Percentiles rank a stretch among this genome's conserved stretches.
phyloP scores from a whole-genome alignment of 1,140 invertebrate genomes.

The Cheumatopsyche charites region DNA sequence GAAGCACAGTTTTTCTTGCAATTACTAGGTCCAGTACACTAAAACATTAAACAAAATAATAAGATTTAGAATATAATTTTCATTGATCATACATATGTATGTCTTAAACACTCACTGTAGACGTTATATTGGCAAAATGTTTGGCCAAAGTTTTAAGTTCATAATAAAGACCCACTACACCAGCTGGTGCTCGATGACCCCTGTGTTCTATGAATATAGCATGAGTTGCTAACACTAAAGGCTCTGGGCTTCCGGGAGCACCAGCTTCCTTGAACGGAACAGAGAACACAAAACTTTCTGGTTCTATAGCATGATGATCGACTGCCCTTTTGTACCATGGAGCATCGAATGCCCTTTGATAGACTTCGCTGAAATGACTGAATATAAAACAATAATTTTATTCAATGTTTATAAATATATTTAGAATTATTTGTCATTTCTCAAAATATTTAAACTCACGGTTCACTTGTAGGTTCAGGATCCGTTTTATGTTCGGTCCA shows the following conservation, averaged over 20 bases:
- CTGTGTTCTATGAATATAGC: slow-evolving; percentile 87
- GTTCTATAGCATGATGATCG: slow-evolving; percentile 84
- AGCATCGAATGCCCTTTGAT: slow-evolving; percentile 85
- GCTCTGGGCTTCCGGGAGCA: slow-evolving; percentile 53
- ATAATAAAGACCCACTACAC: slow-evolving; percentile 88
- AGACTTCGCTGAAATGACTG: slow-evolving; percentile 82
- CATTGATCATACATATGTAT: background rate
- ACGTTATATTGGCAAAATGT: slow-evolving; percentile 86
- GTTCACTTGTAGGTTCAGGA: slow-evolving; percentile 65
- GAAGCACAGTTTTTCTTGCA: slow-evolving; percentile 86
- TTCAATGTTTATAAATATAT: background rate
- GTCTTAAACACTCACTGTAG: slow-evolving; percentile 71
- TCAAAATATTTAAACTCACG: slow-evolving; percentile 68
- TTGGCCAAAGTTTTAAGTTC: slow-evolving; percentile 78
- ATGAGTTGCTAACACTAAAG: slow-evolving; percentile 85
- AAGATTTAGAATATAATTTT: background rate
- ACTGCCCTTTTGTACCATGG: slow-evolving; percentile 93
- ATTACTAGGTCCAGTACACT: slow-evolving; percentile 73
- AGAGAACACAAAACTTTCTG: slow-evolving; percentile 90
- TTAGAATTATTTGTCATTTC: too few relatives aligned
- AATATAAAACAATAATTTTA: slow-evolving; percentile 45
- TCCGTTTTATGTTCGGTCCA: slow-evolving; percentile 76
- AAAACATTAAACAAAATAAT: slow-evolving; percentile 42
- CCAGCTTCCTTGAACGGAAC: slow-evolving; percentile 78
- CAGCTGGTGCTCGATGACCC: slow-evolving; percentile 83